phyloP scores from a whole-genome alignment of 2,113 vertebrate genomes.

The Hymenochirus boettgeri region DNA sequence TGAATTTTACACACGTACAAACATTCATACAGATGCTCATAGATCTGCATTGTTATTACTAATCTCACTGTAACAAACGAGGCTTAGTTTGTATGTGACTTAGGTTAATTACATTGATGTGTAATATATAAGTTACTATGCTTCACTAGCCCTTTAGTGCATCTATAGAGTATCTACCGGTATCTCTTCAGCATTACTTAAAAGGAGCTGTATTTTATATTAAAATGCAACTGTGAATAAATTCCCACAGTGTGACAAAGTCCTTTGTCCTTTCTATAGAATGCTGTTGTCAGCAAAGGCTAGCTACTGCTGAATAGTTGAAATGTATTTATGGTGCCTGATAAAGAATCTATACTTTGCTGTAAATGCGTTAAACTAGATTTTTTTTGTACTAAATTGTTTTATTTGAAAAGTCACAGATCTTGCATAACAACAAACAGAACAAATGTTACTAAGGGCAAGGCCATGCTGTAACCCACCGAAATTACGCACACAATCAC shows the following conservation, averaged over 20 bases:
- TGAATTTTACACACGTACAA: neutral
- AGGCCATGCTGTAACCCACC: too few species aligned
- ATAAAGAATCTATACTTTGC: too few species aligned
- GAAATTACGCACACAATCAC: too few species aligned
- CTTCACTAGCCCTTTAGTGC: slow-evolving; percentile 13
- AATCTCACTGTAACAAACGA: neutral
- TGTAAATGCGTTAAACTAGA: too few species aligned
- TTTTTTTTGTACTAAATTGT: too few species aligned
- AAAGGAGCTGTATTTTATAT: slow-evolving; percentile 18
- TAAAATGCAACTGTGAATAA: slow-evolving; percentile 22
- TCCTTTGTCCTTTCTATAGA: slow-evolving; percentile 1
- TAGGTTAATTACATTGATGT: slow-evolving; percentile 4
- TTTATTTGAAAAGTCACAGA: too few species aligned
- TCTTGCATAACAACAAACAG: too few species aligned
- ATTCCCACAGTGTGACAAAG: neutral
- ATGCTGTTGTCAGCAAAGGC: slow-evolving; percentile 9
- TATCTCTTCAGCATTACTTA: slow-evolving; percentile 5
- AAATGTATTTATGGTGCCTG: too few species aligned
- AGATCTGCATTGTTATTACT: neutral
- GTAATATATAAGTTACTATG: neutral
- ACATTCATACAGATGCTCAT: neutral
- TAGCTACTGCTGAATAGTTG: too few species aligned
- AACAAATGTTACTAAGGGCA: too few species aligned
- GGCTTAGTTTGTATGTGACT: neutral
- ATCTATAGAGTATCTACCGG: too few species aligned